A percentile compares a stretch with the other conserved stretches of the same genome.
These are phyloP conservation scores for Thyatira batis DNA, from an alignment of 2,888 invertebrate genomes.

Conservation along the genomic window DNA sequence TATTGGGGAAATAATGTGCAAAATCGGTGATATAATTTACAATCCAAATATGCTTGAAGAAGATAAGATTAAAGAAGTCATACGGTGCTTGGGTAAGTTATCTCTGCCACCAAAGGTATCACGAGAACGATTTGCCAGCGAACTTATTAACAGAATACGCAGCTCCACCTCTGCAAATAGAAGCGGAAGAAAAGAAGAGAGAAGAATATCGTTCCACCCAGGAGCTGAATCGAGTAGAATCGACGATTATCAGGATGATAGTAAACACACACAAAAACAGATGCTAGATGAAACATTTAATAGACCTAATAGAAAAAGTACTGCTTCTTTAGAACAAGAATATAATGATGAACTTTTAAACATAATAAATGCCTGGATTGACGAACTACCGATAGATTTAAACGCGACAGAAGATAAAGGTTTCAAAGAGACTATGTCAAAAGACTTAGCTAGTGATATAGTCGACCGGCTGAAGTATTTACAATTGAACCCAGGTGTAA, in stretches of 20 bases:
- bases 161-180: slow-evolving; percentile 20
- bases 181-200: slow-evolving; percentile 19
- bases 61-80: slow-evolving; percentile 16
- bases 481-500: slow-evolving; percentile 37
- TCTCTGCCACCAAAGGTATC: slow-evolving; percentile 10
- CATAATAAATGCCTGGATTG: slow-evolving; percentile 34
- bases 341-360: slow-evolving; percentile 16
- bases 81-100: slow-evolving; percentile 17
- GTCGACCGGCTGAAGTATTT: slow-evolving; percentile 51
- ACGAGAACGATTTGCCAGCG: slow-evolving; percentile 14
- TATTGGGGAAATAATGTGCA: slow-evolving; percentile 16
- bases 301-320: neutral
- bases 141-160: slow-evolving; percentile 18
- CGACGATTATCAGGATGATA: neutral
- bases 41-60: slow-evolving; percentile 18
- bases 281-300: slow-evolving; percentile 2
- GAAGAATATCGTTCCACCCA: slow-evolving; percentile 12
- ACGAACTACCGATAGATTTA: slow-evolving; percentile 23
- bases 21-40: slow-evolving; percentile 19
- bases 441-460: slow-evolving; percentile 43
- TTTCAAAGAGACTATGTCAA: slow-evolving; percentile 24
- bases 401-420: slow-evolving; percentile 16
- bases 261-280: neutral
- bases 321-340: neutral
- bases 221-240: slow-evolving; percentile 4